These are phyloP conservation scores for Mycetomoellerius zeteki DNA, from an alignment of 1,140 invertebrate genomes.

Conservation along the genomic window DNA sequence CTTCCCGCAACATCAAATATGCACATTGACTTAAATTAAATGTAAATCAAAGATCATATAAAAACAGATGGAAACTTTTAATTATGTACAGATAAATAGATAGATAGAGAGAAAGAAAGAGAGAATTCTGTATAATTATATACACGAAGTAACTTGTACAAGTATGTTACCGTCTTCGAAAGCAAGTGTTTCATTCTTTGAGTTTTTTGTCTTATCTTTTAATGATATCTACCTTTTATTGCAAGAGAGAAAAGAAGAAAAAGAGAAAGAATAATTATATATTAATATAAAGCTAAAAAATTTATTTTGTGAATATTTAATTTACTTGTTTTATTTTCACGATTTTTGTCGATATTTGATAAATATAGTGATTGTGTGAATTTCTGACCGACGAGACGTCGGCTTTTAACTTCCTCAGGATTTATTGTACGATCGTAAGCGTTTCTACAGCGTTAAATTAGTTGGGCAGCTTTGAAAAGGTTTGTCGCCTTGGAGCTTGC, in stretches of 20 bases:
- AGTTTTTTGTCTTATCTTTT: not conserved
- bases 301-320: not conserved
- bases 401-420: not conserved
- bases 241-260: too few relatives aligned
- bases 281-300: not conserved
- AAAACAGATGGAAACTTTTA: not conserved
- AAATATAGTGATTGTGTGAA: not conserved
- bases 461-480: constrained; percentile 15
- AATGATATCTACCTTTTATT: not conserved
- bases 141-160: not conserved
- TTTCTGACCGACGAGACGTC: not conserved
- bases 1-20: not conserved
- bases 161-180: not conserved
- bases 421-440: constrained; percentile 19
- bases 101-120: too few relatives aligned
- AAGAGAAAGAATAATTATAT: not conserved
- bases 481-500: constrained; percentile 16
- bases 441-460: constrained; percentile 27
- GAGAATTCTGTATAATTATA: too few relatives aligned
- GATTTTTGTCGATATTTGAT: not conserved
- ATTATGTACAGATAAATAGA: not conserved
- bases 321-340: not conserved
- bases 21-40: not conserved
- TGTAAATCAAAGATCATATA: not conserved
- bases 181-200: not conserved